Conservation (phyloP, 2,797 vertebrate genomes). For the Uromys caudimaculatus region DNA sequence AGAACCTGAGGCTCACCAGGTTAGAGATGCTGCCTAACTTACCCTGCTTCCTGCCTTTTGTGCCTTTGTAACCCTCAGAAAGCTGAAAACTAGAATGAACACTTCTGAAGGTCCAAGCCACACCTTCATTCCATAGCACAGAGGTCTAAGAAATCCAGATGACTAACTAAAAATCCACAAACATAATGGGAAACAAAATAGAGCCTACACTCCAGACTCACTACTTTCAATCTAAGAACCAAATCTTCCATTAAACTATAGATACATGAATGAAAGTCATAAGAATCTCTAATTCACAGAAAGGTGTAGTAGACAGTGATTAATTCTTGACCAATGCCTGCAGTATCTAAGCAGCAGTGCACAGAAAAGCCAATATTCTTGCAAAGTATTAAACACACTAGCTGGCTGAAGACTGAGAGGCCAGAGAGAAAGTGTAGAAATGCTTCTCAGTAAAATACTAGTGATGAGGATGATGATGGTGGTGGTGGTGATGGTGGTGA, state of each 20-base stretch:
- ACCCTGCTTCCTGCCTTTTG: background rate
- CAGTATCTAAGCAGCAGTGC: background rate
- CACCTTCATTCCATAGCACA: slow-evolving; percentile 2
- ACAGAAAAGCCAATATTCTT: slow-evolving; percentile 15
- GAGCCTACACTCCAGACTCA: slow-evolving; percentile 26
- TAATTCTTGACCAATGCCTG: slow-evolving; percentile 38
- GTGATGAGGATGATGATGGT: background rate
- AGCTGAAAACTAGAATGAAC: slow-evolving; percentile 22
- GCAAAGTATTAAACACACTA: slow-evolving; percentile 45
- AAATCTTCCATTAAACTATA: slow-evolving; percentile 20
- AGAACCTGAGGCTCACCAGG: slow-evolving; percentile 1
- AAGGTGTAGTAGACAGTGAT: background rate
- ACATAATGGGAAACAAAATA: slow-evolving; percentile 38
- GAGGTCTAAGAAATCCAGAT: background rate
- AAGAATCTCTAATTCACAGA: slow-evolving; percentile 53
- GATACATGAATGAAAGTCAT: slow-evolving; percentile 57
- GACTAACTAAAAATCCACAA: slow-evolving; percentile 56
- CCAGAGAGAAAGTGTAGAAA: slow-evolving; percentile 2
- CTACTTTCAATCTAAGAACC: slow-evolving; percentile 35
- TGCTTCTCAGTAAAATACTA: slow-evolving; percentile 19
- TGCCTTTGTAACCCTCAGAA: background rate
- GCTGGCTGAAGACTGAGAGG: slow-evolving; percentile 24
- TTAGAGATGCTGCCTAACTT: background rate
- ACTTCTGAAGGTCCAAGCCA: background rate
- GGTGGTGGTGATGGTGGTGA: too few relatives aligned